A percentile compares a stretch with the other conserved stretches of the same genome.
Evolutionary conservation across 1,140 invertebrate species (phyloP).

Genomic region (Drosophila neocordata): DNA sequence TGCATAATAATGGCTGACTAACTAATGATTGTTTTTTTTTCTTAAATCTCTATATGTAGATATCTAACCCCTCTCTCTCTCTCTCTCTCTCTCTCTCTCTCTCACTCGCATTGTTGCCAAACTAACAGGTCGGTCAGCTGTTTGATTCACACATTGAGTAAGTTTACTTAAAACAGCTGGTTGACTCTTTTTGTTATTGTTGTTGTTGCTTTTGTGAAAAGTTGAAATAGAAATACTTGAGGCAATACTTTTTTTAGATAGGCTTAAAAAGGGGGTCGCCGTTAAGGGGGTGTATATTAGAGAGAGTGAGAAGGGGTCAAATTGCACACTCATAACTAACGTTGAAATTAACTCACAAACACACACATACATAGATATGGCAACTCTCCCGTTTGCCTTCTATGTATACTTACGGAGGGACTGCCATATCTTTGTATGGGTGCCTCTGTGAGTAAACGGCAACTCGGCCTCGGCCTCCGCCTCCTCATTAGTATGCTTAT

Average conservation of each 20-base stretch:
- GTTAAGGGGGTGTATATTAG: neutral
- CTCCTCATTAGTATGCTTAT: constrained; percentile 75
- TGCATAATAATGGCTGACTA: neutral
- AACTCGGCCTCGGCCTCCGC: constrained; percentile 35
- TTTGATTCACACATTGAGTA: constrained; percentile 11
- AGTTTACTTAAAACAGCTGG: constrained; percentile 8
- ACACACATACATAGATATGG: neutral
- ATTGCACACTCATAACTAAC: constrained; percentile 44
- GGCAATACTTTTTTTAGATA: constrained; percentile 7
- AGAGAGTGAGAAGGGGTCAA: neutral
- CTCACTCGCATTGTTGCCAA: too few species aligned
- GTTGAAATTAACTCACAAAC: neutral
- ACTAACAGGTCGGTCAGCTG: neutral
- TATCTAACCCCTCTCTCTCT: neutral
- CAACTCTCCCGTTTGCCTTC: constrained; percentile 4
- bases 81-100: too few species aligned
- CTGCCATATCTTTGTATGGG: too few species aligned
- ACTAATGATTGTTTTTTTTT: neutral
- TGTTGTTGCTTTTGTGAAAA: neutral
- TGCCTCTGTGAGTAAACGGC: too few species aligned
- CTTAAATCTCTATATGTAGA: too few species aligned
- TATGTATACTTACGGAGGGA: too few species aligned
- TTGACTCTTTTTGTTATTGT: constrained; percentile 15
- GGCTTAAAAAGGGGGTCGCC: too few species aligned
- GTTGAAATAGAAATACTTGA: too few species aligned